These are phyloP conservation scores for Ramphastos sulfuratus DNA, from an alignment of 2,113 vertebrate species.

Conservation along the genomic window DNA sequence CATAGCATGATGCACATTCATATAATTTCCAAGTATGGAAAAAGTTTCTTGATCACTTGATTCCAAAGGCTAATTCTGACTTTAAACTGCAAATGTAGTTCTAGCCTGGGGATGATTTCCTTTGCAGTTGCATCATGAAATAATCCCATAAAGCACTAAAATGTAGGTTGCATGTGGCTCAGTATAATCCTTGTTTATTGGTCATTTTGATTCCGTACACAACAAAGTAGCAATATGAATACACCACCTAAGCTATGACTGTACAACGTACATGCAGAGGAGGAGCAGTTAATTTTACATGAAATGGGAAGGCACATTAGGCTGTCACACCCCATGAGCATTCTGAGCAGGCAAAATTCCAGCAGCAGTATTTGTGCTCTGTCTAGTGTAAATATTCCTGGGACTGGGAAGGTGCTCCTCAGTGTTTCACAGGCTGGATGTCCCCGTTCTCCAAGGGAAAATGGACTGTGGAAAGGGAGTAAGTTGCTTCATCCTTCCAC, in stretches of 20 bases:
- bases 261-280: neutral
- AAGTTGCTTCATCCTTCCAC: neutral
- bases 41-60: neutral
- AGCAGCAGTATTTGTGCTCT: neutral
- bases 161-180: neutral
- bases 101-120: neutral
- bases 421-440: neutral
- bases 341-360: neutral
- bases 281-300: neutral
- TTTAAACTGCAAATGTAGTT: neutral
- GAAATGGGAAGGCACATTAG: neutral
- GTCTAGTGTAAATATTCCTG: neutral
- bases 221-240: neutral
- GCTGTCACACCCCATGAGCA: neutral
- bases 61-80: neutral
- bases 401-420: neutral
- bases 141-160: neutral
- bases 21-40: neutral
- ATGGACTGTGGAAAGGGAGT: neutral
- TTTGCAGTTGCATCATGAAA: neutral
- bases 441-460: neutral
- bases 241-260: neutral
- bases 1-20: neutral
- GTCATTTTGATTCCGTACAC: neutral
- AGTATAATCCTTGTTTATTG: neutral